These are phyloP conservation scores for Drosophila phalerata DNA, from an alignment of 2,888 invertebrate genomes.

Conservation along the genomic window DNA sequence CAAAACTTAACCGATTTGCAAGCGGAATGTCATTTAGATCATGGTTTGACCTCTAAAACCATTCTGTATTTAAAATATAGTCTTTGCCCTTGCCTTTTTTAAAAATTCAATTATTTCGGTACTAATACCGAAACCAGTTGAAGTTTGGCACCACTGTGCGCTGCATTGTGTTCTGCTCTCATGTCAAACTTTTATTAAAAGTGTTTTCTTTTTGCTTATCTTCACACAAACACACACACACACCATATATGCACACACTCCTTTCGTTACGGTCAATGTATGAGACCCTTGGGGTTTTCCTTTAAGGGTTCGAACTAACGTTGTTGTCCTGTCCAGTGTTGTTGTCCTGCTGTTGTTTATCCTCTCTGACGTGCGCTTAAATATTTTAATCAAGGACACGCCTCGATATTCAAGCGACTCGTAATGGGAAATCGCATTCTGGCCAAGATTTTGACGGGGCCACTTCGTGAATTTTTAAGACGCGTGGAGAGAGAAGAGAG, in stretches of 20 bases:
- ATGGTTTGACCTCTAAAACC: too few species aligned
- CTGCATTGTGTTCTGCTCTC: slow-evolving; percentile 27
- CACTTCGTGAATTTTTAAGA: neutral
- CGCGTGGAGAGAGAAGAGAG: neutral
- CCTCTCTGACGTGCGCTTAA: slow-evolving; percentile 35
- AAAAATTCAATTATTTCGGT: too few species aligned
- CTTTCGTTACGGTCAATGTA: slow-evolving; percentile 45
- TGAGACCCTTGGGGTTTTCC: slow-evolving; percentile 45
- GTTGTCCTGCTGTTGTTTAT: neutral
- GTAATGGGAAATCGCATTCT: slow-evolving; percentile 34
- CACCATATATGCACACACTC: neutral
- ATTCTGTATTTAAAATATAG: too few species aligned
- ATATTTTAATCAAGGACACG: slow-evolving; percentile 63
- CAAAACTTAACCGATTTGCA: too few species aligned
- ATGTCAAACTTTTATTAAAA: slow-evolving; percentile 65
- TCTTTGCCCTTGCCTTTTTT: too few species aligned
- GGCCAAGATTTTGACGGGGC: slow-evolving; percentile 35
- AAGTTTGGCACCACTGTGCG: slow-evolving; percentile 38
- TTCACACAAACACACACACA: slow-evolving; percentile 19
- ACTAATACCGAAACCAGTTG: too few species aligned
- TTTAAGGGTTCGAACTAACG: slow-evolving; percentile 16
- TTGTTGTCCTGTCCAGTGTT: neutral
- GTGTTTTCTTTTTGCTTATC: slow-evolving; percentile 62
- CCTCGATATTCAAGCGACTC: slow-evolving; percentile 23
- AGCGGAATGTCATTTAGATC: too few species aligned